Base-by-base conservation (phyloP, 2,888 invertebrate genomes). In the Candidula unifasciata region DNA sequence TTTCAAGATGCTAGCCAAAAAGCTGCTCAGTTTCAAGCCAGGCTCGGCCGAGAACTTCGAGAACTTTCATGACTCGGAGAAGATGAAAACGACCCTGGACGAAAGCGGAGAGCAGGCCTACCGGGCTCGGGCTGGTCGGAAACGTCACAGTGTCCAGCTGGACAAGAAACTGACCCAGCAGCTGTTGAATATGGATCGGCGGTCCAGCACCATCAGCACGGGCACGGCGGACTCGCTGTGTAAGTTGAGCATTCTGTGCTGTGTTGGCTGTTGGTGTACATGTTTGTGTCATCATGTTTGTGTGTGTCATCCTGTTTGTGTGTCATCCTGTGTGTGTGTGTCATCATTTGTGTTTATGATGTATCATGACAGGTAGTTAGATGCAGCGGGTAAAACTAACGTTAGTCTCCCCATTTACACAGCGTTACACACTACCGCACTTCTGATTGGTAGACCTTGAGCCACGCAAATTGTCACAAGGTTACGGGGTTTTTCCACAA, bases 141-240 rank as follows among this genome's bases (percentile, higher is more conserved):
- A 90, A 83, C 87, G 91, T 3, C 91, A 92, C 87, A 91, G 91
- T 83, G 90, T 92, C 60, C 92, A 92, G 88, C 87, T 91, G 80
- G 91, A 91, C 89, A 90, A 90, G 86, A 89, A 91, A 57, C 85
- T 92, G 64, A 90, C 89, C 54, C 88, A 89, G 74, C 90, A 91
- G 84, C 87, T 90, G 52, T 80, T 89, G 80, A 85, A 76, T 74
- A 54, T 86, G 78, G 90, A 91, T 84, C 83, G 92, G 21, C 84
- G 92, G 60, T 90, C 91, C 10, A 90, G 90, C 85, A 92, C 90
- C 66, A 90, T 91, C 54, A 91, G 91, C 84, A 91, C 92, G 2
- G 90, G 89, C 24, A 91, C 90, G 52, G 86, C 87, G 21, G 92
- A 92, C 77, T 91, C 91, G 27, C 86, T 92, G 80, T 92, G 92